phyloP scores from a whole-genome alignment of 2,113 vertebrate species.

The Tyto alba region DNA sequence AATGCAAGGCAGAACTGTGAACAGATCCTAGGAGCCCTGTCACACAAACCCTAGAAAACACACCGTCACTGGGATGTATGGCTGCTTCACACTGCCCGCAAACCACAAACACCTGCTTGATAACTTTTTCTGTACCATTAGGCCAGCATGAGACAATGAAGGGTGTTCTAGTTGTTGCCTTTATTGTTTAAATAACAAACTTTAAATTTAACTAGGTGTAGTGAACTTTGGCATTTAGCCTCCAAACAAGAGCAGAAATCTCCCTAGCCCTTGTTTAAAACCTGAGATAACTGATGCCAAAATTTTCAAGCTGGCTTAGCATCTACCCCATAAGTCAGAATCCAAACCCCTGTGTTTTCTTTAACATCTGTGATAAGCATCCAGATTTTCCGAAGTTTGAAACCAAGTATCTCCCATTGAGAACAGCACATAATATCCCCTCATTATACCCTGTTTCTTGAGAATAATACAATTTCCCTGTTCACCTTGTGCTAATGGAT shows the following conservation, averaged over 20 bases:
- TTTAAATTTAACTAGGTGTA: background rate
- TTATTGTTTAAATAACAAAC: background rate
- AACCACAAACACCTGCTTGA: background rate
- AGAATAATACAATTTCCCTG: background rate
- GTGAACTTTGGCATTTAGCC: background rate
- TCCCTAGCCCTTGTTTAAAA: background rate
- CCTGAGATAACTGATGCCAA: background rate
- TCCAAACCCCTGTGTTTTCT: background rate
- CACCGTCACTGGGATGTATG: background rate
- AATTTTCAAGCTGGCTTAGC: background rate
- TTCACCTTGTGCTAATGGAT: background rate
- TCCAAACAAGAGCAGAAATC: background rate
- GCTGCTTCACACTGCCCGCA: background rate
- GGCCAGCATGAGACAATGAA: background rate
- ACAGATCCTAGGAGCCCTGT: background rate
- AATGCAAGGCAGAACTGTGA: background rate
- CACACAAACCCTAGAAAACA: background rate
- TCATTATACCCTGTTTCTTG: background rate
- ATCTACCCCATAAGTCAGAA: background rate
- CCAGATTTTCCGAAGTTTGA: background rate
- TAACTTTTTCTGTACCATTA: too few relatives aligned
- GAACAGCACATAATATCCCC: background rate
- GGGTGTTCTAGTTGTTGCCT: background rate
- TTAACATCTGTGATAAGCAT: background rate
- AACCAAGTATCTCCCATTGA: background rate